Evolutionary conservation across 2,113 vertebrate species (phyloP).

Genomic region (Xiphophorus couchianus): DNA sequence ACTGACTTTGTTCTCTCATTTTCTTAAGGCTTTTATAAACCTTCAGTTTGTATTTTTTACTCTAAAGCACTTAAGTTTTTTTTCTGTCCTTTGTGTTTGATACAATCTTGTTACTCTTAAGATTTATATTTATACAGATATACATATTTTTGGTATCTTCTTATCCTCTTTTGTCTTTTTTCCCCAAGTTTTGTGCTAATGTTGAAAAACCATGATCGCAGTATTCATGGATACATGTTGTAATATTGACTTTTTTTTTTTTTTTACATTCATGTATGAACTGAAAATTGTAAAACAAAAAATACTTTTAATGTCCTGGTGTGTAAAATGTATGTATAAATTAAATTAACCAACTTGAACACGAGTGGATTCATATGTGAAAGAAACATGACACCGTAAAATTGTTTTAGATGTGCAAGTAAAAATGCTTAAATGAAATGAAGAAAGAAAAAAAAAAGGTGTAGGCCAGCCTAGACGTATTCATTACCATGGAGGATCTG

Average conservation of each 20-base stretch:
- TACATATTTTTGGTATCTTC: constrained; percentile 83
- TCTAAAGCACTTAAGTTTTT: constrained; percentile 56
- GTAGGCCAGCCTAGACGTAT: background rate
- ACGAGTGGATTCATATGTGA: constrained; percentile 35
- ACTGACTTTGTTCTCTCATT: constrained; percentile 54
- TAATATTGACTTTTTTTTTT: constrained; percentile 80
- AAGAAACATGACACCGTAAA: background rate
- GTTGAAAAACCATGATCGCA: constrained; percentile 75
- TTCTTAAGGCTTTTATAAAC: constrained; percentile 53
- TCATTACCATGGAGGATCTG: background rate
- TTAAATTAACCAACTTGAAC: constrained; percentile 89
- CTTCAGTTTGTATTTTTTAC: constrained; percentile 75
- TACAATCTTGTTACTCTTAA: constrained; percentile 79
- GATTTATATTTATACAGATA: constrained; percentile 85
- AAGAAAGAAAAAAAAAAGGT: too few relatives aligned
- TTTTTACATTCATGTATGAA: constrained; percentile 94
- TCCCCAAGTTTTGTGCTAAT: constrained; percentile 65
- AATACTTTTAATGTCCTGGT: constrained; percentile 87
- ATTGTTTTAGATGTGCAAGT: background rate
- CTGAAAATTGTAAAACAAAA: constrained; percentile 81
- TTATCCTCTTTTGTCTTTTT: constrained; percentile 33
- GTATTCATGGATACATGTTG: constrained; percentile 75
- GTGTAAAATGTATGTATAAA: constrained; percentile 89
- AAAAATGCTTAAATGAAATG: background rate
- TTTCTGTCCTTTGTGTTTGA: constrained; percentile 72